Conservation (phyloP, 2,888 invertebrate genomes). For the Mimachlamys varia region DNA sequence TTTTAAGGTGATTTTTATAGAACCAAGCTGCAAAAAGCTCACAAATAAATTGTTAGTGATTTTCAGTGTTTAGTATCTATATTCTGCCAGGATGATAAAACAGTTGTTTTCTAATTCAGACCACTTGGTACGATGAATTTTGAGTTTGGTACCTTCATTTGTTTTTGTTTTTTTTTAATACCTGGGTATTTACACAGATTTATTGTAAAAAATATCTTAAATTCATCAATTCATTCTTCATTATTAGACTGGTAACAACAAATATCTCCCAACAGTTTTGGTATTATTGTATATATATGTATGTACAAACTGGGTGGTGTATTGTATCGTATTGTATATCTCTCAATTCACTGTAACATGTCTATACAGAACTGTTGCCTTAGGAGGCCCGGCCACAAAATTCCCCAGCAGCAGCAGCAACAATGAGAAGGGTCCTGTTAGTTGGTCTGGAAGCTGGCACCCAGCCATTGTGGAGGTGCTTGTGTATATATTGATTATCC, state of each 20-base stretch:
- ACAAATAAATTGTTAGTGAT: no score
- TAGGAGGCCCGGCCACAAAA: background rate
- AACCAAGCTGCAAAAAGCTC: no score
- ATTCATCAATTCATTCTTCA: background rate
- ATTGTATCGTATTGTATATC: background rate
- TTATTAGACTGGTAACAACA: background rate
- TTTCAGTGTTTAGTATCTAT: no score
- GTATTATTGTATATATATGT: background rate
- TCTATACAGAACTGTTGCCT: slow-evolving; percentile 2
- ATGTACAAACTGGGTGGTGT: no score
- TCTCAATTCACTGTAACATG: background rate
- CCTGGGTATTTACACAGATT: no score
- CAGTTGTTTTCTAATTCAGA: no score
- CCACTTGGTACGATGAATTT: no score
- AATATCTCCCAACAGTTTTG: background rate
- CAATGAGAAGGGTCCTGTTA: slow-evolving; percentile 3
- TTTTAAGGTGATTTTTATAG: no score
- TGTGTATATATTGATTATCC: background rate
- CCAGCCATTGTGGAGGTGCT: background rate
- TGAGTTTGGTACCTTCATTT: background rate
- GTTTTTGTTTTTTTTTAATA: no score
- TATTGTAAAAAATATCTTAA: background rate
- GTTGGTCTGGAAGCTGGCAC: background rate
- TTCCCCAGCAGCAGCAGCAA: slow-evolving; percentile 26
- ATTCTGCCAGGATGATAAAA: no score